A percentile compares a stretch with the other conserved stretches of the same genome.
These are phyloP conservation scores for Mugil cephalus DNA, from an alignment of 2,113 vertebrate genomes.

Conservation along the genomic window DNA sequence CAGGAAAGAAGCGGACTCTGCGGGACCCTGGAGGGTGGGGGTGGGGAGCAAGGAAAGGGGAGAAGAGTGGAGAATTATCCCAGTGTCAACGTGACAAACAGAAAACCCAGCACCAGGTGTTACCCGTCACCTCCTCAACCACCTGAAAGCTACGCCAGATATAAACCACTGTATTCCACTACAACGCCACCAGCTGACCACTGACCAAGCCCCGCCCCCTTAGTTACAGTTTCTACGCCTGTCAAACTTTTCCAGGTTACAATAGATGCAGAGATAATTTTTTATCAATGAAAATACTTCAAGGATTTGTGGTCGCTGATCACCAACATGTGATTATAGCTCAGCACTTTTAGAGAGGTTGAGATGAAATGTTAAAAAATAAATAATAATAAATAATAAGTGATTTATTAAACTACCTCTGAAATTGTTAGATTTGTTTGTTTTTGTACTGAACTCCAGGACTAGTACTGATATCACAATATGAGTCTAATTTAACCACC, in stretches of 20 bases:
- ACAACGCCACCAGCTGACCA: constrained; percentile 40
- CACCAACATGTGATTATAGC: not conserved
- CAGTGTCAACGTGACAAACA: not conserved
- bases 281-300: too few relatives aligned
- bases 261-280: too few relatives aligned
- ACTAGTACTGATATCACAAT: too few relatives aligned
- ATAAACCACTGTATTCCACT: constrained; percentile 25
- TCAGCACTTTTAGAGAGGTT: too few relatives aligned
- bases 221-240: not conserved
- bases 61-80: constrained; percentile 14
- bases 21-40: constrained; percentile 70
- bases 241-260: constrained; percentile 36
- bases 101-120: constrained; percentile 54
- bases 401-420: too few relatives aligned
- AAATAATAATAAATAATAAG: too few relatives aligned
- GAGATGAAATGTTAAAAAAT: too few relatives aligned
- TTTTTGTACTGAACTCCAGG: too few relatives aligned
- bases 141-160: constrained; percentile 21
- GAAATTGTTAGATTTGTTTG: too few relatives aligned
- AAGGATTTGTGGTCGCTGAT: not conserved
- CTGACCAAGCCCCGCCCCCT: not conserved
- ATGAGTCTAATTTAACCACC: too few relatives aligned
- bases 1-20: constrained; percentile 78
- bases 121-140: constrained; percentile 64
- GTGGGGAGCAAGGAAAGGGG: constrained; percentile 1